A percentile compares a stretch with the other conserved stretches of the same genome.
phyloP scores from a whole-genome alignment of 1,140 invertebrate species.

The Steinernema feltiae region DNA sequence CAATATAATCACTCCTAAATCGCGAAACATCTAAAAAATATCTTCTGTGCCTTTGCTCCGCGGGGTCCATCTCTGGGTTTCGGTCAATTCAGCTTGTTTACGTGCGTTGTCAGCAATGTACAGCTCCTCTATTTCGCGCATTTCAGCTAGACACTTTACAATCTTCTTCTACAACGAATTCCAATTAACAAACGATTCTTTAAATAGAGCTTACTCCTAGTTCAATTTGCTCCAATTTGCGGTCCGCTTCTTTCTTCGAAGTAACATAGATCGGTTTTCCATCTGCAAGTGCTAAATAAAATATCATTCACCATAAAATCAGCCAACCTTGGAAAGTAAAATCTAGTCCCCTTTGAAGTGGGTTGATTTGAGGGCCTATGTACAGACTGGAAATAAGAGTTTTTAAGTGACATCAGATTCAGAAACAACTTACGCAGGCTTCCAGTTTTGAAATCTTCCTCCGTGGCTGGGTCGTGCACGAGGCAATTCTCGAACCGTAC shows the following conservation, averaged over 20 bases:
- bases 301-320: not conserved
- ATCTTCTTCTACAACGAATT: not conserved
- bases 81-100: not conserved
- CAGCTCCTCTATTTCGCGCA: slow-evolving; percentile 1
- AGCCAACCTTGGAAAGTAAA: not conserved
- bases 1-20: not conserved
- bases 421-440: not conserved
- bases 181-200: not conserved
- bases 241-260: not conserved
- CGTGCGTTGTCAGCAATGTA: not conserved
- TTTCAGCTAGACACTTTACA: not conserved
- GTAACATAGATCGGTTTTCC: not conserved
- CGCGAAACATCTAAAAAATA: not conserved
- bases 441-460: not conserved
- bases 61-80: not conserved
- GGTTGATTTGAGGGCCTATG: not conserved
- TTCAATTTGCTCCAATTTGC: not conserved
- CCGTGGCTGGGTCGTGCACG: not conserved
- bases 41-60: not conserved
- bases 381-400: not conserved
- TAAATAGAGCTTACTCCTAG: not conserved
- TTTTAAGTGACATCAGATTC: not conserved
- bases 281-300: not conserved
- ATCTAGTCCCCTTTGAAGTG: not conserved
- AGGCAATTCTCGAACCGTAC: not conserved